Percentiles rank a stretch among this genome's conserved stretches.
Conservation (phyloP, 2,113 vertebrate genomes). For the Ammodytes marinus region DNA sequence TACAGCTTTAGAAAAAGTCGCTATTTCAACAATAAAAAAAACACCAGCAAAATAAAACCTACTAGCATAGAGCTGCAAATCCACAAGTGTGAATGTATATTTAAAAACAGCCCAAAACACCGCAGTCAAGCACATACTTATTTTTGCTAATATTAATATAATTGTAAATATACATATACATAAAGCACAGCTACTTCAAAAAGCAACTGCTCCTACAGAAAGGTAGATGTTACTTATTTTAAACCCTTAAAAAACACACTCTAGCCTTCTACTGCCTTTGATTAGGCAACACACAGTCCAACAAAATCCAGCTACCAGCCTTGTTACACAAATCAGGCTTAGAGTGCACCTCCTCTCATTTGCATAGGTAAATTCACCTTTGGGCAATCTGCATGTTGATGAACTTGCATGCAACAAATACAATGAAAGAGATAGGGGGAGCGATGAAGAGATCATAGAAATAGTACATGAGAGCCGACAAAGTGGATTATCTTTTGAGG, state of each 20-base stretch:
- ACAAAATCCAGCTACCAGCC: conserved; percentile 35
- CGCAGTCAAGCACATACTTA: neutral
- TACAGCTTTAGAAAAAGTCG: neutral
- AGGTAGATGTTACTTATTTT: neutral
- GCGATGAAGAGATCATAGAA: conserved; percentile 72
- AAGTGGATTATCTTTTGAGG: conserved; percentile 65
- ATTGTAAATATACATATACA: neutral
- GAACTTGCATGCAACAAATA: conserved; percentile 71
- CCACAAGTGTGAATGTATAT: neutral
- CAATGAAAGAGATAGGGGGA: conserved; percentile 63
- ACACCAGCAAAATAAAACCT: neutral
- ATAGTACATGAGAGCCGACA: conserved; percentile 52
- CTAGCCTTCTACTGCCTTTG: conserved; percentile 4
- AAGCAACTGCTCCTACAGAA: conserved; percentile 1
- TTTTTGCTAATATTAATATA: neutral
- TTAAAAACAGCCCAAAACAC: fast-evolving
- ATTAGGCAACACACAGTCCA: conserved; percentile 22
- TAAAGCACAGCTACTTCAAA: neutral
- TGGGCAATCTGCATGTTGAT: conserved; percentile 85
- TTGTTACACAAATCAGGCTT: conserved; percentile 54
- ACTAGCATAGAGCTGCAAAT: neutral
- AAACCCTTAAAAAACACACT: conserved; percentile 15
- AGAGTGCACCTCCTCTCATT: conserved; percentile 61
- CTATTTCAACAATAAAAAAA: neutral
- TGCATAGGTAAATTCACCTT: conserved; percentile 82